Conservation (phyloP, 1,140 invertebrate species). For the Calosoma granatense region DNA sequence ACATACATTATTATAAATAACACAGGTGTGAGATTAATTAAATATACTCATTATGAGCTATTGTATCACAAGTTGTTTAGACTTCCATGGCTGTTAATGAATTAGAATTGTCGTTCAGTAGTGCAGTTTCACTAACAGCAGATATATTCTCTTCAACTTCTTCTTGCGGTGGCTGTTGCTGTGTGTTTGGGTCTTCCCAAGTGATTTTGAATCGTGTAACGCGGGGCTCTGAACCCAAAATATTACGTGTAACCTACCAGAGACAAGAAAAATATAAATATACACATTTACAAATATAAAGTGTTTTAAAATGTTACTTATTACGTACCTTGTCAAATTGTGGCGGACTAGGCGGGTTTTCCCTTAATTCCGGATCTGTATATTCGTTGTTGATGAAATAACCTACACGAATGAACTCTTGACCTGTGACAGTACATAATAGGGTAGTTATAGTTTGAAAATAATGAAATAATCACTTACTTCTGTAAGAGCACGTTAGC, state of each 20-base stretch:
- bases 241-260: slow-evolving; percentile 78
- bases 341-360: slow-evolving; percentile 87
- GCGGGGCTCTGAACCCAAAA: slow-evolving; percentile 85
- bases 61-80: too few relatives aligned
- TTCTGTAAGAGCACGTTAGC: slow-evolving; percentile 86
- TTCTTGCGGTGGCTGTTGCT: slow-evolving; percentile 19
- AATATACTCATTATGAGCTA: too few relatives aligned
- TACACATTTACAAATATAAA: slow-evolving; percentile 3
- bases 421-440: slow-evolving; percentile 32
- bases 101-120: slow-evolving; percentile 34
- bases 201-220: slow-evolving; percentile 97
- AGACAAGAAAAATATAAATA: slow-evolving; percentile 25
- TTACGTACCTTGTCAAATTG: slow-evolving; percentile 77
- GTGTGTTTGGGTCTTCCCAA: slow-evolving; percentile 68
- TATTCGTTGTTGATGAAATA: slow-evolving; percentile 99
- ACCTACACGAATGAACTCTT: slow-evolving; percentile 95
- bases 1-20: too few relatives aligned
- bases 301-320: slow-evolving; percentile 11
- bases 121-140: slow-evolving; percentile 15
- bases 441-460: background rate
- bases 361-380: slow-evolving; percentile 80
- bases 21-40: too few relatives aligned
- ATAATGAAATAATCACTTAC: slow-evolving; percentile 11
- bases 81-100: slow-evolving; percentile 34
- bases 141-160: slow-evolving; percentile 14